phyloP scores from a whole-genome alignment of 2,113 vertebrate genomes.

The Pygathrix nemaeus region DNA sequence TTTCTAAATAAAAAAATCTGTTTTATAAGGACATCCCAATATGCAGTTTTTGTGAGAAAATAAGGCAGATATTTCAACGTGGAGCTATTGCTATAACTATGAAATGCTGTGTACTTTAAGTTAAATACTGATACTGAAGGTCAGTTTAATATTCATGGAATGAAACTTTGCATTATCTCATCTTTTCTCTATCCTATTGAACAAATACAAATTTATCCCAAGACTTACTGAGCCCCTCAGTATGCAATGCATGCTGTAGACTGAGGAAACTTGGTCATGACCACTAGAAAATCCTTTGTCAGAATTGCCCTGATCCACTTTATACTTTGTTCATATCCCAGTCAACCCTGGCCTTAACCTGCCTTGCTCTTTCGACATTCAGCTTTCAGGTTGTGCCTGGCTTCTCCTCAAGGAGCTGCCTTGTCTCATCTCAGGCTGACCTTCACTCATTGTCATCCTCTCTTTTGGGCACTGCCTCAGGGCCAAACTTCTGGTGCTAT shows the following conservation, averaged over 20 bases:
- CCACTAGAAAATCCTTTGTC: background rate
- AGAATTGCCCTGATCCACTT: background rate
- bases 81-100: background rate
- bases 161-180: background rate
- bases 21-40: background rate
- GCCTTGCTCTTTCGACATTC: background rate
- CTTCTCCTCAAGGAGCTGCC: background rate
- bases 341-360: background rate
- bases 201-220: background rate
- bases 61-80: background rate
- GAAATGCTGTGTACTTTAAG: background rate
- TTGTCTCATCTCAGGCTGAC: background rate
- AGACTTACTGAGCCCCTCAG: background rate
- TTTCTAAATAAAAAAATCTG: background rate
- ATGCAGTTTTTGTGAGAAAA: background rate
- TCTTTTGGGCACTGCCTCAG: background rate
- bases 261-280: background rate
- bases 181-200: background rate
- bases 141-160: background rate
- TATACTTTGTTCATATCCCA: background rate
- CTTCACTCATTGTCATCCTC: background rate
- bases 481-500: background rate
- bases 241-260: background rate
- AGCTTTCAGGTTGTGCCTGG: background rate
- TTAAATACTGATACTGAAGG: background rate